Base-by-base conservation (phyloP, 2,797 vertebrate genomes). In the Cossypha dichroa region DNA sequence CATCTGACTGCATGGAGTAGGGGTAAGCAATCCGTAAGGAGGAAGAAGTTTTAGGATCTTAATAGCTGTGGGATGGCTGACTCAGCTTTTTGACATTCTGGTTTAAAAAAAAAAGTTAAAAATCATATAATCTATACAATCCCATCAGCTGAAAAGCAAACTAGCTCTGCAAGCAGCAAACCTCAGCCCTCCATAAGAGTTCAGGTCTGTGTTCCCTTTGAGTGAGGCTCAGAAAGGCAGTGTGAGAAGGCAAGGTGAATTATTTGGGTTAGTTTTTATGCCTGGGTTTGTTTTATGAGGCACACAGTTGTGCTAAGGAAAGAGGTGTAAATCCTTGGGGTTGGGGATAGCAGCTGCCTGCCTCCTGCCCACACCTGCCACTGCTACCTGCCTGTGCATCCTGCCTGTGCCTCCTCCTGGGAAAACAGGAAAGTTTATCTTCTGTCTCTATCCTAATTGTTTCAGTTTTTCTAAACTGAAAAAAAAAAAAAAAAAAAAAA, bases 81-180 rank as follows among this genome's bases (percentile, higher is more conserved):
- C 85, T 96, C 93, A 96, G 95, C 94, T 87, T 85, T 93, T 82
- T 85, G 41, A 76, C n/a, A 87, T 88, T 81, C 84, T 51, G 18
- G 16, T 56, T 2, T 5, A 15, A 14, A 33, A 60, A 33, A 60
- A 59, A 33, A 55, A 62, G 28, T 5, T 34, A 7, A 54, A 41
- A 41, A 17, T 13, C 46, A 40, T 23, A 7, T 15, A 19, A 52
- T 36, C 22, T 56, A 45, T 48, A 82, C 80, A 74, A 67, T 92
- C 60, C 26, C 41, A 70, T 54, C 70, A 64, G 6, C 51, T 88
- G 60, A 62, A 94, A 73, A 91, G 19, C 45, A 82, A 79, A 83
- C 11, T 6, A 36, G 18, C 8, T 55, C 73, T 75, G 56, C 41
- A 45, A 67, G 54, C 10, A 11, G 58, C 6, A 59, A 78, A 67